Base-by-base conservation (phyloP, 2,113 vertebrate genomes). In the Planiliza haematocheilus region DNA sequence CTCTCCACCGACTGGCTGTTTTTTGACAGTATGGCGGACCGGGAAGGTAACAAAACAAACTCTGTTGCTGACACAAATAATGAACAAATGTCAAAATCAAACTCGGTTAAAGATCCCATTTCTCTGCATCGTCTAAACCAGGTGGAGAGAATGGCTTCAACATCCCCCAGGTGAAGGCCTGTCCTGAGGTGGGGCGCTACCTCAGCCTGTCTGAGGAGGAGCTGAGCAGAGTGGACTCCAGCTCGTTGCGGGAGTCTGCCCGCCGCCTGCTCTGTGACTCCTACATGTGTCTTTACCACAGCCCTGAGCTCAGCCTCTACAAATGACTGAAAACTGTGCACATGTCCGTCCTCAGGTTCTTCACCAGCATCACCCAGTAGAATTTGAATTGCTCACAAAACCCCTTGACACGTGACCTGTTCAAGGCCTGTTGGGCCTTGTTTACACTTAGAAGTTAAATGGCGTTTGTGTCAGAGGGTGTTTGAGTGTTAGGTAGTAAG, bases 1-100 rank as follows among this genome's bases (percentile, higher is more conserved):
- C 78, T 57, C 1, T 20, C 79, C 39, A 68, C 86, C 0, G 91
- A 95, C 67, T 96, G 95, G 95, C 92, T 94, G 30, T 95, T 96
- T 68, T 96, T 95, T 10, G 95, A 96, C 91, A 96, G 95, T 58
- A 96, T 96, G 95, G 95, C 95, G 0, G 95, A 96, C 70, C 80
- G 95, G 8, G 91, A 95, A 85, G 95, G 95, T 96, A 68, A 91
- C 73, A n/a, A 0, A 10, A 11, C n/a, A 11, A 18, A 8, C 2
- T 1, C 11, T 5, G 0, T 4, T 21, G 0, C n/a, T n/a, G n/a
- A n/a, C n/a, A n/a, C n/a, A n/a, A n/a, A n/a, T n/a, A n/a, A n/a
- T n/a, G 1, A 59, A n/a, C 4, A 2, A 36, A 24, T 8, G 11
- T n/a, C 6, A n/a, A 20, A 36, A 62, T n/a, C 17, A 16, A 16